Evolutionary conservation across 1,140 invertebrate species (phyloP), one percentile per base, ranked within the genome.

Genomic region (Pseudomyrmex dendroicus): DNA sequence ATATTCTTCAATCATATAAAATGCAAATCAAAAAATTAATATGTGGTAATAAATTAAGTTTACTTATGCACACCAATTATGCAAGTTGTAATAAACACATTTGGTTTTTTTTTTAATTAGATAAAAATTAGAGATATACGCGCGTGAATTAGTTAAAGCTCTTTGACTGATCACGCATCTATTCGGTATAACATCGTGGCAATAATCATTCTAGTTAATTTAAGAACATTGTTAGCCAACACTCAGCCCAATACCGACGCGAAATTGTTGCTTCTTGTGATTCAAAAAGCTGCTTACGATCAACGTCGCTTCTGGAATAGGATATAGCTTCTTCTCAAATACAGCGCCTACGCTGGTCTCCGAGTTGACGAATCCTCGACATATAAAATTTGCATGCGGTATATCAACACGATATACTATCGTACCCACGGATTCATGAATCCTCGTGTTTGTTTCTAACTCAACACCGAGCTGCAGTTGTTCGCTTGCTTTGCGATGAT

Each of bases 341-440:
- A 96, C 95, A 3, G 95, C 97, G 20, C 95, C 96, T 20, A 98
- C 94, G 73, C 95, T 96, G 94, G 96, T 96, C 88, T 97, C 96
- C 7, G 96, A 96, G 90, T 98, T 97, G 17, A 97, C 89, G 85
- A 96, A 94, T 84, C 96, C 96, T 93, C 95, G 95, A 90, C 98
- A 97, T 1, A 95, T 93, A 9, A 97, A 91, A 90, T 97, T 96
- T n/a, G 96, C 96, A 90, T 96, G 96, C 1, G 97, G 96, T 50
- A 98, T 90, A 88, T 98, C 96, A 56, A 97, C 91, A 91, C 97
- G 96, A 89, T 98, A 98, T 52, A 95, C 96, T 46, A 98, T 92
- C 1, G 96, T 95, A 9, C 96, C 96, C n/a, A 95, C 94, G 22
- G 96, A 96, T 80, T 97, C 96, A 68, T 95, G 95, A 61, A 95